Evolutionary conservation across 2,113 vertebrate genomes (phyloP).

Genomic region (Lasiurus cinereus): DNA sequence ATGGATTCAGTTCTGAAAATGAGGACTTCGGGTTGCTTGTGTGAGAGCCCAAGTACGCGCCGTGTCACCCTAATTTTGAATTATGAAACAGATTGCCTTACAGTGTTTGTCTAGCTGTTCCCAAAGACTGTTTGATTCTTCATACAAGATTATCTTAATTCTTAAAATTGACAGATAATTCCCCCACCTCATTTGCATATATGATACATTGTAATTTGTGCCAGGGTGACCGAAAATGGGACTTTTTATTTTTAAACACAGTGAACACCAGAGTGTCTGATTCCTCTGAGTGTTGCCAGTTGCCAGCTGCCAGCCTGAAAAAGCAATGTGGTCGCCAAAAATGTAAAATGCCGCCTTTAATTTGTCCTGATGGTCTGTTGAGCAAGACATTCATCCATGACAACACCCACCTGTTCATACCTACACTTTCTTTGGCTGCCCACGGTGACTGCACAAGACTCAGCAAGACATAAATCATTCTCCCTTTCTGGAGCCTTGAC

Average conservation of each 20-base stretch:
- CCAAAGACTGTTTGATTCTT: not conserved
- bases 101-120: not conserved
- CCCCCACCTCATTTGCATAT: not conserved
- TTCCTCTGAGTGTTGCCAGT: slow-evolving; percentile 1
- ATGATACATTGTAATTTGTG: not conserved
- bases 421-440: not conserved
- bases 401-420: slow-evolving; percentile 21
- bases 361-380: slow-evolving; percentile 55
- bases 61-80: not conserved
- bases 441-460: not conserved
- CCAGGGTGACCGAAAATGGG: not conserved
- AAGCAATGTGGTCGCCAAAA: slow-evolving; percentile 48
- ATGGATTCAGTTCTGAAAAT: not conserved
- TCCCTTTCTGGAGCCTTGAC: not conserved
- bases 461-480: not conserved
- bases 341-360: slow-evolving; percentile 69
- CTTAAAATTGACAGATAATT: not conserved
- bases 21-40: rapidly evolving
- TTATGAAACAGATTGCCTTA: not conserved
- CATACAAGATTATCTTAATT: not conserved
- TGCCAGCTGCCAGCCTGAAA: slow-evolving; percentile 41
- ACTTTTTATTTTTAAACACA: not conserved
- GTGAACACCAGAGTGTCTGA: not conserved
- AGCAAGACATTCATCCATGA: slow-evolving; percentile 37
- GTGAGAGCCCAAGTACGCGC: not conserved